phyloP scores from a whole-genome alignment of 2,113 vertebrate species.

The Pseudorasbora parva region DNA sequence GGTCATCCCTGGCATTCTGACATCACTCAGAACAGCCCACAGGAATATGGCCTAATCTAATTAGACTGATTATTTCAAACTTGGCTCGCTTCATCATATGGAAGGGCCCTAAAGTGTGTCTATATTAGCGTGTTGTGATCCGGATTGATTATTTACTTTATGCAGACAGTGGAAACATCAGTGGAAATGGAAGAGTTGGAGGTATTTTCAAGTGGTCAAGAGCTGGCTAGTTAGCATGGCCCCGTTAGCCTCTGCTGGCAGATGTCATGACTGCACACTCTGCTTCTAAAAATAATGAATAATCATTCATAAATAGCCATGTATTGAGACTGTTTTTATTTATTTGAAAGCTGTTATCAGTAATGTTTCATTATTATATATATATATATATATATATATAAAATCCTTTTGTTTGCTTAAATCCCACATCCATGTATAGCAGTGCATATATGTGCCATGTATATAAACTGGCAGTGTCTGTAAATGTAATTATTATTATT shows the following conservation, averaged over 20 bases:
- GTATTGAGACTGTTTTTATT: neutral
- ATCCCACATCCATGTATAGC: too few relatives aligned
- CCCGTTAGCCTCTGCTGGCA: constrained; percentile 1
- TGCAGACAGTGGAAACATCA: constrained; percentile 12
- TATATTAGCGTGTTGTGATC: constrained; percentile 49
- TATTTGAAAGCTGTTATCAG: too few relatives aligned
- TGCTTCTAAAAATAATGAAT: neutral
- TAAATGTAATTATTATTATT: too few relatives aligned
- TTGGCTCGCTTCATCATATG: constrained; percentile 42
- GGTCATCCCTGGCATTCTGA: constrained; percentile 56
- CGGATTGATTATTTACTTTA: constrained; percentile 41
- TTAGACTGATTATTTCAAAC: constrained; percentile 56
- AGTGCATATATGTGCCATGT: too few relatives aligned
- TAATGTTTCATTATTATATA: too few relatives aligned
- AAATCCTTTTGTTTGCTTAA: too few relatives aligned
- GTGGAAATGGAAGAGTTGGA: constrained; percentile 5
- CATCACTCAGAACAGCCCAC: constrained; percentile 46
- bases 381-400: too few relatives aligned
- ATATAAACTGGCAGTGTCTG: too few relatives aligned
- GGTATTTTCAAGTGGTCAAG: constrained; percentile 3
- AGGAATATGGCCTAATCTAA: constrained; percentile 52
- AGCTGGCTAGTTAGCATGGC: neutral
- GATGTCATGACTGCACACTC: neutral
- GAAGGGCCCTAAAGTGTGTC: constrained; percentile 39
- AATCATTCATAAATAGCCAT: neutral